phyloP scores from a whole-genome alignment of 2,113 vertebrate genomes.

The Illadopsis cleaveri region DNA sequence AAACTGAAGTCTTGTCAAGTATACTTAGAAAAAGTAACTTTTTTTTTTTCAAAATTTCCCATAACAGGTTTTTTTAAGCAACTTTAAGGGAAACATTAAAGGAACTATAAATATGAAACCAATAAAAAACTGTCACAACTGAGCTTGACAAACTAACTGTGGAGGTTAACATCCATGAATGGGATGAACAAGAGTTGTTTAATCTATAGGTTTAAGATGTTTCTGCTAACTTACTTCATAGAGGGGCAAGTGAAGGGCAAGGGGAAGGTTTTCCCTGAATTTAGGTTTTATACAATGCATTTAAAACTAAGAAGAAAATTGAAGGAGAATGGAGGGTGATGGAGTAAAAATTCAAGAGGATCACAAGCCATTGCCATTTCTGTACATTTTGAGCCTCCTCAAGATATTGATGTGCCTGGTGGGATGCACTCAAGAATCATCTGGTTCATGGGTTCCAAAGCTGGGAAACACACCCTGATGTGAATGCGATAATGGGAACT shows the following conservation, averaged over 20 bases:
- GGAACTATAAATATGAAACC: not conserved
- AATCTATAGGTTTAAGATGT: not conserved
- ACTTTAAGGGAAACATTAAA: not conserved
- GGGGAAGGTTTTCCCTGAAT: not conserved
- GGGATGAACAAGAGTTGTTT: not conserved
- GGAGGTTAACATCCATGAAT: not conserved
- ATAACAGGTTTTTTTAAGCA: not conserved
- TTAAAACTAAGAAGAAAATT: not conserved
- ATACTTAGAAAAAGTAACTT: not conserved
- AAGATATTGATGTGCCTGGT: not conserved
- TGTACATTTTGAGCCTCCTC: not conserved
- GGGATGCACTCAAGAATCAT: not conserved
- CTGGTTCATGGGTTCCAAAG: not conserved
- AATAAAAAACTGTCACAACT: not conserved
- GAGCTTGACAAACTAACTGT: not conserved
- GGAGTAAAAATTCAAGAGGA: not conserved
- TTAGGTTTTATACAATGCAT: not conserved
- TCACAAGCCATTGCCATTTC: not conserved
- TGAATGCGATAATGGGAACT: not conserved
- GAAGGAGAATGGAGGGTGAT: not conserved
- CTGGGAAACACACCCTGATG: too few relatives aligned
- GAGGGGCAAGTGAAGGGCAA: not conserved
- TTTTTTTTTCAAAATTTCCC: not conserved
- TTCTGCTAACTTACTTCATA: not conserved
- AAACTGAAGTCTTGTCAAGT: not conserved